Conservation (phyloP, 1,140 invertebrate genomes). For the Antheraea mylitta region DNA sequence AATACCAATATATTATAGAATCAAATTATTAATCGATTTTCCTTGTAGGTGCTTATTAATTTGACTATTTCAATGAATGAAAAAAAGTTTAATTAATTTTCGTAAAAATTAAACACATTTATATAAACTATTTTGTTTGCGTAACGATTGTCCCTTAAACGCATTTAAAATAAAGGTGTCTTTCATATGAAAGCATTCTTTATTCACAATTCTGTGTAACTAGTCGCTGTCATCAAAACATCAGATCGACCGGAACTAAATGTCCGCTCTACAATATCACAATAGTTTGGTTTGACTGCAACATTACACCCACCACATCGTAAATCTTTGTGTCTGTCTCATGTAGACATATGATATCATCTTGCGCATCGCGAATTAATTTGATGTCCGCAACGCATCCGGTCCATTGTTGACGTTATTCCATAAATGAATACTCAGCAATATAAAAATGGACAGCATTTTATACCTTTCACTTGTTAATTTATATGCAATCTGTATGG, state of each 20-base stretch:
- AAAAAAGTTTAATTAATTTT: no score
- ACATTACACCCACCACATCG: constrained; percentile 49
- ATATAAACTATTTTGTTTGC: no score
- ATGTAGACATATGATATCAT: constrained; percentile 37
- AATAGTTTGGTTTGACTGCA: constrained; percentile 62
- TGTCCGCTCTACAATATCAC: constrained; percentile 42
- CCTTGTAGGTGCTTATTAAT: no score
- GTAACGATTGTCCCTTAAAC: no score
- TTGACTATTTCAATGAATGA: no score
- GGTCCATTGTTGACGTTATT: constrained; percentile 27
- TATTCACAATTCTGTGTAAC: constrained; percentile 3
- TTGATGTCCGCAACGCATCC: constrained; percentile 28
- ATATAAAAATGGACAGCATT: not conserved
- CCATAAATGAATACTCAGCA: not conserved
- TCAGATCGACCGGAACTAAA: constrained; percentile 52
- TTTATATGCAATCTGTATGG: no score
- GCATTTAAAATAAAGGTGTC: not conserved
- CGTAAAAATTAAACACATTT: no score
- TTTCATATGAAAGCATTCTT: constrained; percentile 12
- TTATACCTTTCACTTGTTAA: not conserved
- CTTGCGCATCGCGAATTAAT: constrained; percentile 34
- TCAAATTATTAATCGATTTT: no score
- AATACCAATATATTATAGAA: no score
- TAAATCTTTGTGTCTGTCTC: constrained; percentile 32
- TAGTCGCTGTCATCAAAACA: constrained; percentile 8